Percentiles rank a stretch among this genome's conserved stretches.
Conservation (phyloP, 1,140 invertebrate species). For the Holotrichia oblita region DNA sequence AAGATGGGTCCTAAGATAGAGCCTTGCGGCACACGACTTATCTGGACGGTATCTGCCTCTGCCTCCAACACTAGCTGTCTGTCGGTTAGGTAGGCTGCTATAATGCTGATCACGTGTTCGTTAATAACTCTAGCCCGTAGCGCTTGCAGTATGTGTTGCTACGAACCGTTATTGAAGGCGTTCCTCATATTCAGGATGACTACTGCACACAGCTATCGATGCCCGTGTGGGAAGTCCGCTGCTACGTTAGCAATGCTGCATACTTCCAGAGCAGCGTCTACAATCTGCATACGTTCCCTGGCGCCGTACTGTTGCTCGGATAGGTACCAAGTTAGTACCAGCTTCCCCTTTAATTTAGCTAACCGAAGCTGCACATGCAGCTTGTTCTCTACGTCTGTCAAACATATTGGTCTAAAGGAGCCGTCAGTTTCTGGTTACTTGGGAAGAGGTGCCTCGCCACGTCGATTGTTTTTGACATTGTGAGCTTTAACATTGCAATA, state of each 20-base stretch:
- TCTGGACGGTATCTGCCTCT: too few relatives aligned
- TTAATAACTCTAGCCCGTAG: too few relatives aligned
- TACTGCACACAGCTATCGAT: too few relatives aligned
- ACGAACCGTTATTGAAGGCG: too few relatives aligned
- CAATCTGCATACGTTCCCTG: background rate
- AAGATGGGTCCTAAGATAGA: slow-evolving; percentile 52
- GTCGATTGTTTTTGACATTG: background rate
- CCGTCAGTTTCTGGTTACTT: background rate
- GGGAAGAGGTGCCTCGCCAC: background rate
- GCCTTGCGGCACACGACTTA: slow-evolving; percentile 49
- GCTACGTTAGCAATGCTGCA: background rate
- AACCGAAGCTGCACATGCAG: background rate
- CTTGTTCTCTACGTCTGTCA: background rate
- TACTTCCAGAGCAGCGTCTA: background rate
- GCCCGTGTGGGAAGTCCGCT: background rate
- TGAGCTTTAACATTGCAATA: too few relatives aligned
- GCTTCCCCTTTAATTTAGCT: too few relatives aligned
- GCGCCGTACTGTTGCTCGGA: background rate
- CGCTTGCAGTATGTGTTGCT: too few relatives aligned
- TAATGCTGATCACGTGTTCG: too few relatives aligned
- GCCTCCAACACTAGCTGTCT: too few relatives aligned
- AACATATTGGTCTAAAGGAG: background rate
- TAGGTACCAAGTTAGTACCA: background rate
- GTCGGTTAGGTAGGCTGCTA: too few relatives aligned
- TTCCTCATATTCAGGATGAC: too few relatives aligned